Conservation (phyloP, 92 coral and sea anemone species). For the Desmophyllum pertusum region DNA sequence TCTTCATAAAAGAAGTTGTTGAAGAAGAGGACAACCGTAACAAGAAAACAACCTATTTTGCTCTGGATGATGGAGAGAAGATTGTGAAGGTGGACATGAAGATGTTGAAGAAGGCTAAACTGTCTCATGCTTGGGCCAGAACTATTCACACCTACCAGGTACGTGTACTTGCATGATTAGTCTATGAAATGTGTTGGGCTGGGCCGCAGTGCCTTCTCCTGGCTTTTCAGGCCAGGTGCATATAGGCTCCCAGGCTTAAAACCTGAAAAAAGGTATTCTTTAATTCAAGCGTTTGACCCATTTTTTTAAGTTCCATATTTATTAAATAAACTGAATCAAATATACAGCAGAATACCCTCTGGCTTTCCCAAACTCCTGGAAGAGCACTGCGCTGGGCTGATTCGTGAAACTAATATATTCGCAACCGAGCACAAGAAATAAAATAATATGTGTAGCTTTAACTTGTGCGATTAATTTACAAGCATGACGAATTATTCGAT, state of each 20-base stretch:
- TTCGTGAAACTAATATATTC: too few species aligned
- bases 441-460: too few species aligned
- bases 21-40: slow-evolving; percentile 24
- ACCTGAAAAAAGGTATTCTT: neutral
- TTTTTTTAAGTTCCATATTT: too few species aligned
- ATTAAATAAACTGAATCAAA: too few species aligned
- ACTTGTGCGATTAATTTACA: too few species aligned
- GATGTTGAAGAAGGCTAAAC: slow-evolving; percentile 42
- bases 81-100: slow-evolving; percentile 32
- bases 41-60: slow-evolving; percentile 17
- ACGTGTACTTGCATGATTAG: neutral
- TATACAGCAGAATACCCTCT: too few species aligned
- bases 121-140: slow-evolving; percentile 58
- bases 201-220: neutral
- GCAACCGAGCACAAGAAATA: too few species aligned
- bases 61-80: slow-evolving; percentile 40
- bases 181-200: neutral
- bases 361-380: too few species aligned
- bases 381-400: too few species aligned
- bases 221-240: neutral
- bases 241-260: neutral
- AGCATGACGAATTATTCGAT: too few species aligned
- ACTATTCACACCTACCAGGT: slow-evolving; percentile 67
- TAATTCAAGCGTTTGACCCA: too few species aligned
- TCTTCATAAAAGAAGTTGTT: slow-evolving; percentile 28